These are phyloP conservation scores for Trididemnum clinides DNA, from an alignment of 23 tunicate genomes.

Conservation along the genomic window DNA sequence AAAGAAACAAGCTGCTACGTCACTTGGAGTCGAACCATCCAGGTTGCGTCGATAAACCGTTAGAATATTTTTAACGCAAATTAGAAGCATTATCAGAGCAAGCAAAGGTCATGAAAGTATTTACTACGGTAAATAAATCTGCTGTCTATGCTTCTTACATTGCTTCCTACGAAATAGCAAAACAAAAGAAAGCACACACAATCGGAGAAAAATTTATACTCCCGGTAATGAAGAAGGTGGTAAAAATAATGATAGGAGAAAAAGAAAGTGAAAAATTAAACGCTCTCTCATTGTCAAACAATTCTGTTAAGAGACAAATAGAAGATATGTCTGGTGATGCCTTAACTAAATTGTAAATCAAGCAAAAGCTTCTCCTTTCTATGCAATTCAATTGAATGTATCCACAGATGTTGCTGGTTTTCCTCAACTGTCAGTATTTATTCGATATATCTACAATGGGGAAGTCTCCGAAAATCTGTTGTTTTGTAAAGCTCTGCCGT, in stretches of 20 bases:
- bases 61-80: no score
- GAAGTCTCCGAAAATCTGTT: constrained; percentile 26
- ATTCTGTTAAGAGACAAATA: constrained; percentile 20
- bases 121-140: no score
- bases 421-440: constrained; percentile 41
- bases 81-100: no score
- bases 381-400: constrained; percentile 48
- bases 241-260: constrained; percentile 48
- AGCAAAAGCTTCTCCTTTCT: constrained; percentile 50
- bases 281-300: constrained; percentile 38
- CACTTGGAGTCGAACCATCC: no score
- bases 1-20: no score
- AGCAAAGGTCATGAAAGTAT: no score
- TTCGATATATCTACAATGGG: constrained; percentile 33
- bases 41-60: no score
- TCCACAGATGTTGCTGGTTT: constrained; percentile 52
- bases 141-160: no score
- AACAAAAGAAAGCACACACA: constrained; percentile 25
- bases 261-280: constrained; percentile 45
- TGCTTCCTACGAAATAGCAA: no score
- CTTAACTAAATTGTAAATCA: constrained; percentile 47
- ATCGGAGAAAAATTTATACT: constrained; percentile 16
- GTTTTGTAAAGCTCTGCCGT: constrained; percentile 41
- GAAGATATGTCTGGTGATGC: constrained; percentile 45
- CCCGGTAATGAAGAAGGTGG: constrained; percentile 47